Conservation (phyloP, 2,113 vertebrate genomes). For the Vimba vimba region DNA sequence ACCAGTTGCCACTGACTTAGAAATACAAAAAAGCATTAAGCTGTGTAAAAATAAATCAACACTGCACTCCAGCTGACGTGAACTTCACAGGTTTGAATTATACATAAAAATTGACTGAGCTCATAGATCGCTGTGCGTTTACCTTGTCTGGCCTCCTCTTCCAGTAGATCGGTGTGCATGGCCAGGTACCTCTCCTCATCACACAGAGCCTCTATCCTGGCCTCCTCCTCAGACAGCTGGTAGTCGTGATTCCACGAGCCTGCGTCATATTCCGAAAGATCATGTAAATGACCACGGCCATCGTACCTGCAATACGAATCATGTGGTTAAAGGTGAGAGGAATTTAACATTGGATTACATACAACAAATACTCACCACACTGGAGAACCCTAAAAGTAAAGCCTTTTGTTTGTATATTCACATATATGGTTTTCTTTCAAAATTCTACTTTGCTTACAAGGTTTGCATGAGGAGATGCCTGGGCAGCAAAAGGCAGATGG, state of each 20-base stretch:
- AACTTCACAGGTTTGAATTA: background rate
- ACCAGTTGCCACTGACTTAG: background rate
- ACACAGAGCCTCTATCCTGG: slow-evolving; percentile 94
- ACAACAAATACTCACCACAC: slow-evolving; percentile 73
- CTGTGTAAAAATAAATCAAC: background rate
- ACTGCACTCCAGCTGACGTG: background rate
- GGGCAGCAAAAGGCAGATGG: slow-evolving; percentile 53
- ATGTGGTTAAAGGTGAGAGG: slow-evolving; percentile 75
- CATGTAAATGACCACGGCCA: slow-evolving; percentile 98
- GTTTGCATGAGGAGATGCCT: slow-evolving; percentile 41
- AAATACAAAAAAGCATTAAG: background rate
- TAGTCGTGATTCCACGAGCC: slow-evolving; percentile 98
- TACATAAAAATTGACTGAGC: background rate
- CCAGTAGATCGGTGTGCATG: slow-evolving; percentile 97
- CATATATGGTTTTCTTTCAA: slow-evolving; percentile 42
- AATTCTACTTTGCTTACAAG: slow-evolving; percentile 53
- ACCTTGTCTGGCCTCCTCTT: slow-evolving; percentile 99
- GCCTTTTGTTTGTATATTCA: slow-evolving; percentile 48
- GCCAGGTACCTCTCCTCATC: slow-evolving; percentile 99
- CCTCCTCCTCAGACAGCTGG: slow-evolving; percentile 96
- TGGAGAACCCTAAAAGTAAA: slow-evolving; percentile 64
- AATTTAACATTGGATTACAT: slow-evolving; percentile 53
- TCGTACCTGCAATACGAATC: slow-evolving; percentile 93
- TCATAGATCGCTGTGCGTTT: background rate
- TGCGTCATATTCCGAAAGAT: slow-evolving; percentile 99